Evolutionary conservation across 2,888 invertebrate species (phyloP).

Genomic region (Drosophila stalkeri): DNA sequence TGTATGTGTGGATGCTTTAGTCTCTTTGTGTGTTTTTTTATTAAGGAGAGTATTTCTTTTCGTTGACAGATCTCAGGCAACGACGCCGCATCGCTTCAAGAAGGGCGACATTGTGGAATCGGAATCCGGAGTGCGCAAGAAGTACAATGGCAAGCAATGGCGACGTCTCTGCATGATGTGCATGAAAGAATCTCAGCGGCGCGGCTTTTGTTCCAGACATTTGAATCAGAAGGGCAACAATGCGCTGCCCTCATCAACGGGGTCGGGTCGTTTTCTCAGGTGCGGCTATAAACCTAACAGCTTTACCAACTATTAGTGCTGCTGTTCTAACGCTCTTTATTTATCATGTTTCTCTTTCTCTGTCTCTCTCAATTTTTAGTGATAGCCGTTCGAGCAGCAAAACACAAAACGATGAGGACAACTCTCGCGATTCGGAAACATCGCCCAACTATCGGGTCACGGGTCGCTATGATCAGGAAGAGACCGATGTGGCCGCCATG

Average conservation of each 20-base stretch:
- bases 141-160: constrained; percentile 99
- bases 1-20: background rate
- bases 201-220: constrained; percentile 98
- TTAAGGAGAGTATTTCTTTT: constrained; percentile 33
- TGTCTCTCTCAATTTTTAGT: constrained; percentile 60
- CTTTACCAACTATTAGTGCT: constrained; percentile 1
- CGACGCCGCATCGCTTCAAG: constrained; percentile 97
- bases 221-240: constrained; percentile 94
- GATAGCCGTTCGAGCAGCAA: constrained; percentile 86
- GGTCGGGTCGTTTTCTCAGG: constrained; percentile 84
- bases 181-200: constrained; percentile 97
- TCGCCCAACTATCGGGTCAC: constrained; percentile 93
- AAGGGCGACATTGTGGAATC: constrained; percentile 94
- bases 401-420: constrained; percentile 91
- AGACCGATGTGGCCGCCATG: constrained; percentile 98
- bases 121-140: constrained; percentile 95
- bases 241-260: constrained; percentile 84
- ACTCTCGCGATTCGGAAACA: constrained; percentile 95
- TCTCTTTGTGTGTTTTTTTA: constrained; percentile 2
- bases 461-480: constrained; percentile 95
- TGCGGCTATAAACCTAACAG: constrained; percentile 51
- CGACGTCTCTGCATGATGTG: constrained; percentile 98
- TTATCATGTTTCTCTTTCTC: background rate
- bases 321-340: constrained; percentile 16
- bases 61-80: constrained; percentile 91